A percentile compares a stretch with the other conserved stretches of the same genome.
Evolutionary conservation across 2,113 vertebrate species (phyloP).

Genomic region (Clarias macrocephalus): DNA sequence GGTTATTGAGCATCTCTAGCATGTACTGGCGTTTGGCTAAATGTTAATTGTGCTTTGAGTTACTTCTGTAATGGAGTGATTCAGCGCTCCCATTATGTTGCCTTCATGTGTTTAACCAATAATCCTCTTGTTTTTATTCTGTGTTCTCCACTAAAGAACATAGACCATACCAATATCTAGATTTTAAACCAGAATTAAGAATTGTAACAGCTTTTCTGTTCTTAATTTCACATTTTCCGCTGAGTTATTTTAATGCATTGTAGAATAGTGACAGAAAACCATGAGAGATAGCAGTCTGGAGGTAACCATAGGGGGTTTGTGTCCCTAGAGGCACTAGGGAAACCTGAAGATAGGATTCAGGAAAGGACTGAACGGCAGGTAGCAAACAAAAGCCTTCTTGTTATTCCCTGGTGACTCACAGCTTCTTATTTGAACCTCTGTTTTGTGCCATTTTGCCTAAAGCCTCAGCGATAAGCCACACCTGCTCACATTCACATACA

Average conservation of each 20-base stretch:
- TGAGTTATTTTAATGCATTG: neutral
- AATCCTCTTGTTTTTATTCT: neutral
- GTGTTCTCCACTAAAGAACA: neutral
- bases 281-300: constrained; percentile 16
- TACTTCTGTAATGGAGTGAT: neutral
- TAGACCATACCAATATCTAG: neutral
- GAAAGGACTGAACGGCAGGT: constrained; percentile 41
- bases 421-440: neutral
- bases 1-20: neutral
- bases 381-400: constrained; percentile 38
- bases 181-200: neutral
- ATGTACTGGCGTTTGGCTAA: neutral
- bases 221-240: neutral
- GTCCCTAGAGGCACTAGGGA: constrained; percentile 13
- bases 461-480: neutral
- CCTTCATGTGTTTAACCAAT: neutral
- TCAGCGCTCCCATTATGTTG: neutral
- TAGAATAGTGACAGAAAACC: neutral
- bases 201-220: neutral
- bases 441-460: neutral
- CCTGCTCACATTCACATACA: constrained; percentile 6
- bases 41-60: neutral
- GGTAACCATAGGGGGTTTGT: constrained; percentile 9
- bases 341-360: constrained; percentile 39
- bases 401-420: constrained; percentile 27